These are phyloP conservation scores for Podiceps cristatus DNA, from an alignment of 2,113 vertebrate genomes.

Conservation along the genomic window DNA sequence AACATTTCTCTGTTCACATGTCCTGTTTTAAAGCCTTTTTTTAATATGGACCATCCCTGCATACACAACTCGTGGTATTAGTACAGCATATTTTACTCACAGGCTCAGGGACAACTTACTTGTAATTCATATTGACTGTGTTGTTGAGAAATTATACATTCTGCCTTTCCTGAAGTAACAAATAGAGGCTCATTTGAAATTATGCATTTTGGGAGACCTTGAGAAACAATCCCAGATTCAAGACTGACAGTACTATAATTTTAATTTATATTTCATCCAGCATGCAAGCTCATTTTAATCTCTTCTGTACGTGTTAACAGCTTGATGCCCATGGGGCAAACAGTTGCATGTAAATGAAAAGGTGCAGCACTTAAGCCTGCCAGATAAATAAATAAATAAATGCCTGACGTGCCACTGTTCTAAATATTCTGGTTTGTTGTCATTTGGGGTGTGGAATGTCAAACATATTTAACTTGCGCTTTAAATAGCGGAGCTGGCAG, in stretches of 20 bases:
- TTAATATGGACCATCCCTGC: slow-evolving; percentile 28
- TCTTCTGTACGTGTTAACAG: slow-evolving; percentile 75
- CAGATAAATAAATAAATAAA: slow-evolving; percentile 22
- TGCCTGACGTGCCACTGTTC: not conserved
- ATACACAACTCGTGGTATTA: slow-evolving; percentile 50
- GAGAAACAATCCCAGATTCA: slow-evolving; percentile 74
- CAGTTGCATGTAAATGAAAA: slow-evolving; percentile 58
- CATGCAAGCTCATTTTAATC: slow-evolving; percentile 69
- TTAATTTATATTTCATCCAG: slow-evolving; percentile 81
- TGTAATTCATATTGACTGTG: slow-evolving; percentile 67
- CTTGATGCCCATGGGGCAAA: slow-evolving; percentile 76
- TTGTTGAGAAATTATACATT: slow-evolving; percentile 74
- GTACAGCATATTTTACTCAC: slow-evolving; percentile 53
- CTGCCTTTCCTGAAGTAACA: slow-evolving; percentile 73
- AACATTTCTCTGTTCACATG: slow-evolving; percentile 8
- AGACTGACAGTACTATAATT: slow-evolving; percentile 78
- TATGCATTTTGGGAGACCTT: slow-evolving; percentile 75
- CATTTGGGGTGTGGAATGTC: not conserved
- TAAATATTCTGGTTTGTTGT: slow-evolving; percentile 23
- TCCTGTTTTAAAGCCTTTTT: slow-evolving; percentile 44
- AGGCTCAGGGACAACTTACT: slow-evolving; percentile 53
- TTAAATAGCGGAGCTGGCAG: not conserved
- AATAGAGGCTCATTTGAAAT: slow-evolving; percentile 76
- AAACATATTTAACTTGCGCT: not conserved
- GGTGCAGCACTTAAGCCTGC: slow-evolving; percentile 21